phyloP scores from a whole-genome alignment of 1,140 invertebrate genomes.

The Pectinophora gossypiella region DNA sequence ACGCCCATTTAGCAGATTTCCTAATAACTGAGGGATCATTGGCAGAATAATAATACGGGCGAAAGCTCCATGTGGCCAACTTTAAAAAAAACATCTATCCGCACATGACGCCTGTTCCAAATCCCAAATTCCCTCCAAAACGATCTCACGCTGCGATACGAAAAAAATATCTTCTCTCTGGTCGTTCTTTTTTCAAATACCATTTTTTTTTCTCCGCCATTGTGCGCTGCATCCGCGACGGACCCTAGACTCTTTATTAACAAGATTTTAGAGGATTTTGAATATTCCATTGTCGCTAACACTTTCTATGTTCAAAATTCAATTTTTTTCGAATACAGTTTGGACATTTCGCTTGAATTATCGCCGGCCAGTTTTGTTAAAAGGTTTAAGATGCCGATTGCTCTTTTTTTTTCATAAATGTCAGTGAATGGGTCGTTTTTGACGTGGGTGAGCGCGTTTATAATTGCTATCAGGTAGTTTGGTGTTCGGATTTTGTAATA shows the following conservation, averaged over 20 bases:
- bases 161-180: conserved; percentile 34
- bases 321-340: conserved; percentile 51
- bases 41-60: conserved; percentile 51
- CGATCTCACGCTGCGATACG: conserved; percentile 59
- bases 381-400: conserved; percentile 58
- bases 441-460: conserved; percentile 70
- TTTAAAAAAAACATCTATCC: conserved; percentile 46
- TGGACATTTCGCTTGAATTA: conserved; percentile 74
- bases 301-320: conserved; percentile 67
- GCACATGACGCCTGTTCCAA: conserved; percentile 60
- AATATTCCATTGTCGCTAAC: conserved; percentile 71
- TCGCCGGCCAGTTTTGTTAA: conserved; percentile 67
- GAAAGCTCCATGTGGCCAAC: conserved; percentile 45
- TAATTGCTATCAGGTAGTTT: conserved; percentile 70
- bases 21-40: conserved; percentile 42
- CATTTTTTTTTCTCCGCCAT: conserved; percentile 38
- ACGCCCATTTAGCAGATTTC: conserved; percentile 47
- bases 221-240: conserved; percentile 39
- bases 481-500: conserved; percentile 52
- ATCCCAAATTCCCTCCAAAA: conserved; percentile 59
- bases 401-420: conserved; percentile 59
- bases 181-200: conserved; percentile 46
- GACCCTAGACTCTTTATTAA: conserved; percentile 67
- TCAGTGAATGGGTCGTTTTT: conserved; percentile 54
- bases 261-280: conserved; percentile 71